Evolutionary conservation across 2,797 vertebrate species (phyloP), one percentile per base, ranked within the genome.

Genomic region (Ctenosaura bakeri): DNA sequence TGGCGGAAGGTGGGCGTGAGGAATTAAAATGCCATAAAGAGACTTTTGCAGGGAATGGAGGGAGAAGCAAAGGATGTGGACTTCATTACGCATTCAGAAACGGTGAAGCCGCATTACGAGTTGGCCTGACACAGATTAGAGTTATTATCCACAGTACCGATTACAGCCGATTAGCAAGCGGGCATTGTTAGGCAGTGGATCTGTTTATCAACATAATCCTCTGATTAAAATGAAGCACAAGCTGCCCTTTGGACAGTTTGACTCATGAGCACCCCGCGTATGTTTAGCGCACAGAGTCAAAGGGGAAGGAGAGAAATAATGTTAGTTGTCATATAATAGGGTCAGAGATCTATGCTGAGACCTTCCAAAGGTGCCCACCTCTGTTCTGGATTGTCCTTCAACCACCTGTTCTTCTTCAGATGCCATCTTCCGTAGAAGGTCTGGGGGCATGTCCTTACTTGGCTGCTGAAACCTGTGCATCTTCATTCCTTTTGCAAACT

Each of bases 141-240:
- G 84, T 86, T 91, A 83, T 86, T 91, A 89, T 86, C 42, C 85
- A 69, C 80, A 20, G 42, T 87, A 71, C 13, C 90, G 92, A 83
- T 93, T 94, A 93, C 90, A 85, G 85, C 86, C 89, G 92, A 94
- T 95, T 88, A 95, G 94, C 50, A 1, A 85, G 85, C 86, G 52
- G 80, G 85, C 66, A 59, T 29, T 79, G 91, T 83, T 18, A 84
- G 91, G 94, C 85, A 50, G 52, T 84, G 89, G 87, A 18, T 74
- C 73, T 77, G 69, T 56, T 95, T 22, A 88, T 92, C 90, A 76
- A 6, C 91, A 80, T 90, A 93, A 96, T 92, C 90, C 92, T 0
- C 1, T 14, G 94, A 94, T 92, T 92, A 93, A 77, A 94, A 92
- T 90, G 32, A 62, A 90, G 91, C 80, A 88, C 9, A 62, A 64